Percentiles rank a stretch among this genome's conserved stretches.
Evolutionary conservation across 2,797 vertebrate genomes (phyloP).

Genomic region (Naso thynnoides): DNA sequence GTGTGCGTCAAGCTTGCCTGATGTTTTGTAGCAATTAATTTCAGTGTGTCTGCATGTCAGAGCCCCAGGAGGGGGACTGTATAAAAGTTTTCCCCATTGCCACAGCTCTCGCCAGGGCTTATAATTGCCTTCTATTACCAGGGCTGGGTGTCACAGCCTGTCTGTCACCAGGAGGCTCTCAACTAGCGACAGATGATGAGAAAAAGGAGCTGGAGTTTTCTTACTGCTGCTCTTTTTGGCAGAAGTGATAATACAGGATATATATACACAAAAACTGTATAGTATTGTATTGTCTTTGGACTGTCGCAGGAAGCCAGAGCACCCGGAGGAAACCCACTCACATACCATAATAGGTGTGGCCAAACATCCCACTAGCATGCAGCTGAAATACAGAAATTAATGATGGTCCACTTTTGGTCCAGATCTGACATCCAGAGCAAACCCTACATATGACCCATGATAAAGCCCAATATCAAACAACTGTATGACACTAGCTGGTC

Average conservation of each 20-base stretch:
- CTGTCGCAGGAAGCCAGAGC: too few species aligned
- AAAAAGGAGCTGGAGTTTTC: conserved; percentile 75
- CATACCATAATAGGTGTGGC: too few species aligned
- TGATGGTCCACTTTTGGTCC: too few species aligned
- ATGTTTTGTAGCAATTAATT: conserved; percentile 86
- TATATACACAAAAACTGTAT: conserved; percentile 30
- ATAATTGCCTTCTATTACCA: conserved; percentile 85
- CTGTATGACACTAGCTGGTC: too few species aligned
- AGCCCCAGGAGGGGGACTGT: conserved; percentile 79
- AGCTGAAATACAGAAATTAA: too few species aligned
- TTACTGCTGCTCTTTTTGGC: conserved; percentile 71
- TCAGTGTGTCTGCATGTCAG: conserved; percentile 83
- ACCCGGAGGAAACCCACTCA: too few species aligned
- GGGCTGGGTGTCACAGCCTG: conserved; percentile 82
- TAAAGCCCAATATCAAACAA: too few species aligned
- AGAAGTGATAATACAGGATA: conserved; percentile 59
- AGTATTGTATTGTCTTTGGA: neutral
- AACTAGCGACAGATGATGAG: conserved; percentile 79
- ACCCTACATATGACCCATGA: too few species aligned
- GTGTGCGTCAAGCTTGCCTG: conserved; percentile 79
- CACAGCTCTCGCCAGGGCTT: conserved; percentile 81
- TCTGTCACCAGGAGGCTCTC: conserved; percentile 81
- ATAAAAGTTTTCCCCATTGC: conserved; percentile 81
- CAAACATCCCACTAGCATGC: too few species aligned
- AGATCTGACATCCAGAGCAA: too few species aligned